Evolutionary conservation across 1,140 invertebrate species (phyloP), one percentile per base, ranked within the genome.

Genomic region (Lutraria rhynchaena): DNA sequence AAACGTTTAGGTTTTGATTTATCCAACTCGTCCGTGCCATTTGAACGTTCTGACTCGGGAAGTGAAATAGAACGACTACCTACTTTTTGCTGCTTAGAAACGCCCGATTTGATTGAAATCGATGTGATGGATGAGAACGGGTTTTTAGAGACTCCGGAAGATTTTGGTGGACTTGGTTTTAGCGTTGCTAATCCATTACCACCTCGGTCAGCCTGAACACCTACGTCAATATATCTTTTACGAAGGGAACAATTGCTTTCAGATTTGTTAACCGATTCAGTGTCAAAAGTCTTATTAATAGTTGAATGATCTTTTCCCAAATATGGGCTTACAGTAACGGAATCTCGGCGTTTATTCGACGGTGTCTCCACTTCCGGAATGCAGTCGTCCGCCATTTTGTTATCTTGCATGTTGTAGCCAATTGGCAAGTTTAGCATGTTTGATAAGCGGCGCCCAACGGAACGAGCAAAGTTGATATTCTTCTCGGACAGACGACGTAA

Each of bases 381-480:
- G 13, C 22, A 35, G 9, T 46, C 46, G 22, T 70, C 60, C 46
- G 60, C 58, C 75, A 77, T 77, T 7, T 70, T 69, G 13, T 22
- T 49, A 15, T 70, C 63, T 19, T 29, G 44, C 63, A 80, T 60
- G 53, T 70, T 60, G 41, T 80, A 80, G 0, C 76, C 76, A 27
- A 70, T 37, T 1, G 76, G 76, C 1, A 70, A 13, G 17, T 69
- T 80, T 0, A 80, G 65, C 63, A 80, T 69, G 76, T 7, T 58
- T 17, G 76, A 80, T 27, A 80, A 29, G 4, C 76, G 76, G 9
- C 76, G 49, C 1, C 76, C 76, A 1, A 80, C 65, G 51, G 76
- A 80, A 1, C 65, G 49, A 15, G 76, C 76, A 44, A 80, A 69
- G 55, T 80, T 80, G 33, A 80, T 80, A 37, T 60, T 70, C 33